Base-by-base conservation (phyloP, 1,140 invertebrate genomes). In the Drosophila pachea region DNA sequence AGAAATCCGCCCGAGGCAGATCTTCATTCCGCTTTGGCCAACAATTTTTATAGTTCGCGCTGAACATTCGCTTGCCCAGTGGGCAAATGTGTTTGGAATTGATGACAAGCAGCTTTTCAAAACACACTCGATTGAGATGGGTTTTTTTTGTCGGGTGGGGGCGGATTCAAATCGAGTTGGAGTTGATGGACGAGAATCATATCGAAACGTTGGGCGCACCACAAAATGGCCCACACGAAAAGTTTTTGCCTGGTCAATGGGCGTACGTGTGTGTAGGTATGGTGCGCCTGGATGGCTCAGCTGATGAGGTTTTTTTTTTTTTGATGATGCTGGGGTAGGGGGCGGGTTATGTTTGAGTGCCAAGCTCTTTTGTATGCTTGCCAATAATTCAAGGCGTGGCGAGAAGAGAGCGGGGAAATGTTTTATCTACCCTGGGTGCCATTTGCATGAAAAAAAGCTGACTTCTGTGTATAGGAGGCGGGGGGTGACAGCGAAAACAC, bases 401-500 rank as follows among this genome's bases (percentile, higher is more conserved):
- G 12, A 43, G 12, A 43, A n/a, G 12, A 0, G 40, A 11, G 40
- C 2, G n/a, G 40, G 40, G 64, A 70, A 70, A 63, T 73, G 62
- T 63, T 86, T 86, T 84, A 79, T 84, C 76, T 76, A 66, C 73
- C 69, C 50, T 45, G 36, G 65, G 50, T 68, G 65, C 53, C 76
- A 78, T 86, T 84, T 83, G 65, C 79, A 86, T 84, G 84, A 84
- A 66, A 70, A 56, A 40, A 53, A 38, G 73, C 78, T 76, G 79
- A 82, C 77, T 82, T 74, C 58, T 69, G 64, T 58, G 31, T 16
- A 38, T 47, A 74, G 53, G 9, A 6, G 31, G 11, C 1, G 22
- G 22, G 22, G 22, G 22, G 22, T 22, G 22, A 22, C 22, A 3
- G 22, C 22, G 22, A 22, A 22, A 8, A 8, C 31, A 42, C 38